Percentiles rank a stretch among this genome's conserved stretches.
These are phyloP conservation scores for Charanyca ferruginea DNA, from an alignment of 2,888 invertebrate species.

Conservation along the genomic window DNA sequence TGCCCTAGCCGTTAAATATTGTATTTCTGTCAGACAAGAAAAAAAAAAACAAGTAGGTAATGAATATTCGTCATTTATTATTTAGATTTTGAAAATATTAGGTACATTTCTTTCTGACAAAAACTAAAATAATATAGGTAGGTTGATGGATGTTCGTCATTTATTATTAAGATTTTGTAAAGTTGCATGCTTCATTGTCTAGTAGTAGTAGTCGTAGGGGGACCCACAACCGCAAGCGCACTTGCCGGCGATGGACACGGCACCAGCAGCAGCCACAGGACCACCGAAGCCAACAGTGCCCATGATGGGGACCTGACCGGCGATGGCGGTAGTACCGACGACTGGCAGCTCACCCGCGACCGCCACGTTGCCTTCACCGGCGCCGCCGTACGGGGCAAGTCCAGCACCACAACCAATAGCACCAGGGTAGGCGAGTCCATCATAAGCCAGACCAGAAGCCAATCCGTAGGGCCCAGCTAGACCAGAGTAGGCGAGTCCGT, in stretches of 20 bases:
- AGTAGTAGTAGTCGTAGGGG: conserved; percentile 6
- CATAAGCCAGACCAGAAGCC: no score
- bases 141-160: no score
- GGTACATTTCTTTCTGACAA: no score
- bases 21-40: no score
- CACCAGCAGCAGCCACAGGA: conserved; percentile 72
- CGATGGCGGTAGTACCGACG: conserved; percentile 61
- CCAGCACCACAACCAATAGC: conserved; percentile 1
- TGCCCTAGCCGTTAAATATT: no score
- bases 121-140: no score
- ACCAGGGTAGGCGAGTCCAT: conserved; percentile 1
- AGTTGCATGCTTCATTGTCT: not conserved
- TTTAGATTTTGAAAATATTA: no score
- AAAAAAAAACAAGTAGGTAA: no score
- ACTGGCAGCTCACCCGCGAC: conserved; percentile 62
- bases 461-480: no score
- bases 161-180: no score
- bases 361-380: conserved; percentile 59
- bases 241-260: conserved; percentile 72
- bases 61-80: no score
- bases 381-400: conserved; percentile 46
- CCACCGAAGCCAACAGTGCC: conserved; percentile 76
- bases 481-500: no score
- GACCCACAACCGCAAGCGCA: conserved; percentile 70
- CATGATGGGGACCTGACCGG: conserved; percentile 66